phyloP scores from a whole-genome alignment of 2,113 vertebrate genomes.

The Pituophis catenifer region DNA sequence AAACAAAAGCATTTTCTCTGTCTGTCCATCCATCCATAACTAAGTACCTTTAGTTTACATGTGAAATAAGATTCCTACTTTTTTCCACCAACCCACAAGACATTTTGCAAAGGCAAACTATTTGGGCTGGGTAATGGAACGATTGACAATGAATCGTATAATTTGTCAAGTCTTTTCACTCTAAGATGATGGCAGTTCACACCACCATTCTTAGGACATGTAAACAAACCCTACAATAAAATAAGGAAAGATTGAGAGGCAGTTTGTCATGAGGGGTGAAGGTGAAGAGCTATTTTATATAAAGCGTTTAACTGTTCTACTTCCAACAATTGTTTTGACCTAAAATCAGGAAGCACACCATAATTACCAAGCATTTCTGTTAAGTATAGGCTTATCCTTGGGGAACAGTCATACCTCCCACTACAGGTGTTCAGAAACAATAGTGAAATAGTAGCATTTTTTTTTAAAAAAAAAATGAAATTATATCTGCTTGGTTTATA shows the following conservation, averaged over 20 bases:
- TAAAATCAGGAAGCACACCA: conserved; percentile 41
- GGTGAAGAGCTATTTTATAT: conserved; percentile 26
- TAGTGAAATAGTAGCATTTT: conserved; percentile 51
- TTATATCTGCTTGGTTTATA: conserved; percentile 39
- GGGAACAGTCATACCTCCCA: conserved; percentile 47
- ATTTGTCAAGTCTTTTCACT: neutral
- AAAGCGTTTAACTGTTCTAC: conserved; percentile 5
- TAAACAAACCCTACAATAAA: conserved; percentile 17
- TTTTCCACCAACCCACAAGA: neutral
- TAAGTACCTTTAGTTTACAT: neutral
- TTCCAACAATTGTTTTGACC: conserved; percentile 24
- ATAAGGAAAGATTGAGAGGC: neutral
- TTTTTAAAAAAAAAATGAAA: conserved; percentile 9
- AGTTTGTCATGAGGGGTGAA: neutral
- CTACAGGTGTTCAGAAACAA: conserved; percentile 42
- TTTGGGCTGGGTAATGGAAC: neutral
- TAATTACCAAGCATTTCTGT: conserved; percentile 37
- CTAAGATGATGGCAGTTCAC: neutral
- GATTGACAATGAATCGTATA: neutral
- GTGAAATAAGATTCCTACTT: neutral
- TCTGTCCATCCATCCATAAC: neutral
- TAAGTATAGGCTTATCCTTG: conserved; percentile 55
- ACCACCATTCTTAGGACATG: neutral
- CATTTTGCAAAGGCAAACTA: neutral
- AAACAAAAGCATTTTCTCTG: neutral